Conservation (phyloP, 2,797 vertebrate genomes). For the Myotis findleyi region DNA sequence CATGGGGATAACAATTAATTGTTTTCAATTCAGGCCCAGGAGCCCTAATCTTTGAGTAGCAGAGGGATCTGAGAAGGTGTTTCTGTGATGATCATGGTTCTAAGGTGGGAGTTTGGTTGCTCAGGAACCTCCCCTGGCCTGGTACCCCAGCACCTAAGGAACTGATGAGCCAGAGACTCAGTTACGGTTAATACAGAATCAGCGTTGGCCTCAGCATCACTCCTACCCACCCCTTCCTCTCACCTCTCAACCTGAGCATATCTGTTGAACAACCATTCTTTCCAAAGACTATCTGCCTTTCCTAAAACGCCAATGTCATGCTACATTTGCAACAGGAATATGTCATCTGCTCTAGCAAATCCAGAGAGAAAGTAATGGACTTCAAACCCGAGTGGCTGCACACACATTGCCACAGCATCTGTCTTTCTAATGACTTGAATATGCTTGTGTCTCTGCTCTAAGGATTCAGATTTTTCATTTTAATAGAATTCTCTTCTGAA, state of each 20-base stretch:
- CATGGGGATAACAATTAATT: not conserved
- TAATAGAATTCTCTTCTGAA: slow-evolving; percentile 23
- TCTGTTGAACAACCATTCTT: not conserved
- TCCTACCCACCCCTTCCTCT: not conserved
- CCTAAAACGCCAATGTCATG: not conserved
- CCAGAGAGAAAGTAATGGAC: not conserved
- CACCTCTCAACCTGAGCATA: not conserved
- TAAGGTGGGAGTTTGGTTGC: not conserved
- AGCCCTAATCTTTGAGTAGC: slow-evolving; percentile 15
- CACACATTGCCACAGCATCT: not conserved
- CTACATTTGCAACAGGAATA: not conserved
- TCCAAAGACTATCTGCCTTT: not conserved
- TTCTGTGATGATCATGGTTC: not conserved
- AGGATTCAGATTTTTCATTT: slow-evolving; percentile 27
- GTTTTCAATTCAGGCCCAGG: not conserved
- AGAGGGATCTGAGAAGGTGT: not conserved
- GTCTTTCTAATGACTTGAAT: not conserved
- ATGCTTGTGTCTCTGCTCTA: not conserved
- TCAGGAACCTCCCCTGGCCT: not conserved
- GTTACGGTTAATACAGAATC: not conserved
- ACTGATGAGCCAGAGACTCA: not conserved
- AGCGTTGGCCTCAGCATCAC: not conserved
- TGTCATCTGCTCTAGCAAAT: not conserved
- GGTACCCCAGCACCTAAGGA: not conserved
- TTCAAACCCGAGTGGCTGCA: not conserved